Conservation (phyloP, 2,113 vertebrate genomes). For the Forbesichthys papilliferus region DNA sequence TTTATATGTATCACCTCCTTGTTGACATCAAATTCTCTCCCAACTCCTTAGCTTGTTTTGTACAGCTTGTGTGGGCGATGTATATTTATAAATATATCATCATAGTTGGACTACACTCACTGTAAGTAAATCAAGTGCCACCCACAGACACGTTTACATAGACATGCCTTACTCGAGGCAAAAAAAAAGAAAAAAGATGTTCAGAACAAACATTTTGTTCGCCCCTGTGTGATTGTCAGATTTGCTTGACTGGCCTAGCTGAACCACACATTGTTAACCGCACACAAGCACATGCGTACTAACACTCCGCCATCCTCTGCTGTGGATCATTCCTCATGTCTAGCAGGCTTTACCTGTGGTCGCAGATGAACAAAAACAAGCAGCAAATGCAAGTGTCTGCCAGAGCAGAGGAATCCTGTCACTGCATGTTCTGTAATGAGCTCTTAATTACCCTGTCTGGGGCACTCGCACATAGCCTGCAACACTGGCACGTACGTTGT, state of each 20-base stretch:
- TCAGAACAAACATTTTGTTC: constrained; percentile 70
- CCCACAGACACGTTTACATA: constrained; percentile 58
- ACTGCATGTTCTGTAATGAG: constrained; percentile 76
- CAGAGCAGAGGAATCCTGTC: constrained; percentile 69
- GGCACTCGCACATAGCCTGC: constrained; percentile 55
- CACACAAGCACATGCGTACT: constrained; percentile 11
- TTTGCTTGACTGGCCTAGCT: constrained; percentile 67
- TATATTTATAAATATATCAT: constrained; percentile 4
- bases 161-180: constrained; percentile 54
- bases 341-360: constrained; percentile 72
- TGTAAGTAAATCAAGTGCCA: constrained; percentile 38
- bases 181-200: constrained; percentile 24
- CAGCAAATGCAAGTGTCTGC: constrained; percentile 62
- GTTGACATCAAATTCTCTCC: constrained; percentile 33
- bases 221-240: constrained; percentile 65
- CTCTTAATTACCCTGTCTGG: constrained; percentile 77
- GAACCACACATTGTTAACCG: constrained; percentile 55
- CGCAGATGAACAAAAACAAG: constrained; percentile 70
- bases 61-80: constrained; percentile 1
- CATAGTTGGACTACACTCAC: constrained; percentile 16
- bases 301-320: constrained; percentile 28
- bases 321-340: constrained; percentile 69
- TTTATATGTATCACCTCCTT: constrained; percentile 29
- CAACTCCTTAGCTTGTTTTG: constrained; percentile 13
- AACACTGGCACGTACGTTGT: constrained; percentile 52